Conservation (phyloP, 2,888 invertebrate genomes). For the Fragum whitleyi region DNA sequence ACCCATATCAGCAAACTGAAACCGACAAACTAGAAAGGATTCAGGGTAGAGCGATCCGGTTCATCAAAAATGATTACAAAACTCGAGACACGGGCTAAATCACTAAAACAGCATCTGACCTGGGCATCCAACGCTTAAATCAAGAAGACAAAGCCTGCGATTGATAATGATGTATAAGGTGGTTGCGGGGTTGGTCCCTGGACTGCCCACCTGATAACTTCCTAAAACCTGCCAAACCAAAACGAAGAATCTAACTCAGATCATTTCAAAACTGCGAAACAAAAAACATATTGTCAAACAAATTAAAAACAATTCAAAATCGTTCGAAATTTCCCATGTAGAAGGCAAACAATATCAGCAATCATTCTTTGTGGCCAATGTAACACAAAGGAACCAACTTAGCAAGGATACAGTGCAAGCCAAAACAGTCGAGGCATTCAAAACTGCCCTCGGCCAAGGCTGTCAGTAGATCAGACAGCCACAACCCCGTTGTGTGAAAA, state of each 20-base stretch:
- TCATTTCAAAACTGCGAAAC: not conserved
- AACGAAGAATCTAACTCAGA: not conserved
- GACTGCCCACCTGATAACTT: not conserved
- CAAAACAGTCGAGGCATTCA: not conserved
- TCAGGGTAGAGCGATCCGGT: not conserved
- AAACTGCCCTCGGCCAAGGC: not conserved
- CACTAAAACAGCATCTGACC: not conserved
- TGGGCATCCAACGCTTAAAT: not conserved
- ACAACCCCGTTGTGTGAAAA: not conserved
- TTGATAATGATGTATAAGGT: not conserved
- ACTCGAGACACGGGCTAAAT: not conserved
- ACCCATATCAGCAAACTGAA: not conserved
- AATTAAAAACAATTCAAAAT: not conserved
- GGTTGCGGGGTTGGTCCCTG: not conserved
- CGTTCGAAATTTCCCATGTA: not conserved
- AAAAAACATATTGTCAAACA: not conserved
- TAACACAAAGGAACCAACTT: not conserved
- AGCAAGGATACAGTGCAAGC: not conserved
- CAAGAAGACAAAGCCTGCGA: not conserved
- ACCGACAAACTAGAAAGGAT: not conserved
- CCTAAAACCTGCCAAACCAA: not conserved
- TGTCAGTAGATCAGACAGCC: not conserved
- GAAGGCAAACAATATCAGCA: not conserved
- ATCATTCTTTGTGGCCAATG: not conserved
- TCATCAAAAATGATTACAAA: not conserved